Evolutionary conservation across 1,140 invertebrate genomes (phyloP).

Genomic region (Neuroterus valhalla): DNA sequence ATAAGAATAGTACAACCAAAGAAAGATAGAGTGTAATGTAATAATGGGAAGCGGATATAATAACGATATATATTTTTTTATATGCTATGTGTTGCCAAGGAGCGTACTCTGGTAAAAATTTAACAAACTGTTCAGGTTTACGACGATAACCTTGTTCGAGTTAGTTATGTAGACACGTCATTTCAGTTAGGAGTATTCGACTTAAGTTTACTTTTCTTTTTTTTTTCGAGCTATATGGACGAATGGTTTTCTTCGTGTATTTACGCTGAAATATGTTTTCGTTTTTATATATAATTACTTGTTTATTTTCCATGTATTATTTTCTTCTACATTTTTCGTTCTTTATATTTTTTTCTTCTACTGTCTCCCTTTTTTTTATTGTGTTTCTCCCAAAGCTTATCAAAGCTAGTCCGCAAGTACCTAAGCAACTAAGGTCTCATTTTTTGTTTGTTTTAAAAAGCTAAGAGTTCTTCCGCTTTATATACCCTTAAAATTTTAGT

Average conservation of each 20-base stretch:
- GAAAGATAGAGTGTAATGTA: slow-evolving; percentile 67
- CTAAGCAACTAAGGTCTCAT: slow-evolving; percentile 58
- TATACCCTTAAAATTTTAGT: slow-evolving; percentile 68
- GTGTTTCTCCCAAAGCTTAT: slow-evolving; percentile 66
- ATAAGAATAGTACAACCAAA: slow-evolving; percentile 67
- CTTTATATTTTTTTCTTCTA: slow-evolving; percentile 25
- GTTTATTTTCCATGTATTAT: slow-evolving; percentile 37
- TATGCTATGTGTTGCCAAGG: slow-evolving; percentile 68
- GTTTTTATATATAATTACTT: slow-evolving; percentile 19
- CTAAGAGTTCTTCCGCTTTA: slow-evolving; percentile 66
- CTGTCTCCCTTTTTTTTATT: slow-evolving; percentile 6
- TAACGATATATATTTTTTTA: slow-evolving; percentile 71
- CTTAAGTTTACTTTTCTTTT: slow-evolving; percentile 7
- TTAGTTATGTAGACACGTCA: slow-evolving; percentile 33
- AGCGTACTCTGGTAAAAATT: slow-evolving; percentile 58
- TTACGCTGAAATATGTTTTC: slow-evolving; percentile 23
- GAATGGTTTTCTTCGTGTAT: slow-evolving; percentile 33
- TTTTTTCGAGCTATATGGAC: not conserved
- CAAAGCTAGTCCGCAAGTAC: slow-evolving; percentile 68
- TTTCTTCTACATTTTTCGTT: slow-evolving; percentile 25
- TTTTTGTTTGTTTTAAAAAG: slow-evolving; percentile 43
- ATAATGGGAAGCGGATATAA: slow-evolving; percentile 70
- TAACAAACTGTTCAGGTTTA: slow-evolving; percentile 59
- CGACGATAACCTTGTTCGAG: slow-evolving; percentile 7
- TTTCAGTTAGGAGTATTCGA: slow-evolving; percentile 23